Conservation (phyloP, 2,888 invertebrate species). For the Agriotes lineatus region DNA sequence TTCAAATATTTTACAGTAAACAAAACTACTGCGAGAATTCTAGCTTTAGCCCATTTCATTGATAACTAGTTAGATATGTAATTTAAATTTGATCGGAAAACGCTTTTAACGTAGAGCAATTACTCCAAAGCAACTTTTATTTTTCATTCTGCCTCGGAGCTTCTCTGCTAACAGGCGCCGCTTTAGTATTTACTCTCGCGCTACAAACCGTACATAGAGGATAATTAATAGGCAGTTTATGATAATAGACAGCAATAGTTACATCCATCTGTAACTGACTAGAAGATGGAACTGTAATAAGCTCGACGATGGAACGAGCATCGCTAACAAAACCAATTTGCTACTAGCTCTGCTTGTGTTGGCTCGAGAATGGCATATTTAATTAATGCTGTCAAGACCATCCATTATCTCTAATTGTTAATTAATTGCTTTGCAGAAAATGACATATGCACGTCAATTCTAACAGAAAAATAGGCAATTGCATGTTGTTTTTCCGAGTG, state of each 20-base stretch:
- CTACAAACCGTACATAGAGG: neutral
- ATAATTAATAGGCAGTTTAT: slow-evolving; percentile 20
- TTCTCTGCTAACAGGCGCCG: no score
- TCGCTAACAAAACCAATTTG: slow-evolving; percentile 37
- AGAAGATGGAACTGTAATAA: slow-evolving; percentile 29
- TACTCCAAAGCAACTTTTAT: no score
- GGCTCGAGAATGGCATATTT: slow-evolving; percentile 35
- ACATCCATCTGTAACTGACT: slow-evolving; percentile 27
- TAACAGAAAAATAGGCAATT: neutral
- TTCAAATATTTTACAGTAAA: no score
- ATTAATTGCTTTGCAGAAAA: slow-evolving; percentile 26
- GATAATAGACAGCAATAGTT: slow-evolving; percentile 20
- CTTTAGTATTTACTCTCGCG: no score
- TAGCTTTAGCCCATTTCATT: no score
- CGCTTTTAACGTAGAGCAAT: no score
- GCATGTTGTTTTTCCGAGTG: neutral
- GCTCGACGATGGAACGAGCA: slow-evolving; percentile 32
- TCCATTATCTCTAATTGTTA: slow-evolving; percentile 35
- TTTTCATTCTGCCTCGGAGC: no score
- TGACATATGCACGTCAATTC: slow-evolving; percentile 7
- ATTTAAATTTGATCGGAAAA: no score
- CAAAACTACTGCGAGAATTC: no score
- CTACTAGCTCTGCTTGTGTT: slow-evolving; percentile 33
- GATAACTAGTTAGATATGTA: no score
- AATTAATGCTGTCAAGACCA: slow-evolving; percentile 38